Base-by-base conservation (phyloP, 2,797 vertebrate genomes). In the Hozukius guyotensis region DNA sequence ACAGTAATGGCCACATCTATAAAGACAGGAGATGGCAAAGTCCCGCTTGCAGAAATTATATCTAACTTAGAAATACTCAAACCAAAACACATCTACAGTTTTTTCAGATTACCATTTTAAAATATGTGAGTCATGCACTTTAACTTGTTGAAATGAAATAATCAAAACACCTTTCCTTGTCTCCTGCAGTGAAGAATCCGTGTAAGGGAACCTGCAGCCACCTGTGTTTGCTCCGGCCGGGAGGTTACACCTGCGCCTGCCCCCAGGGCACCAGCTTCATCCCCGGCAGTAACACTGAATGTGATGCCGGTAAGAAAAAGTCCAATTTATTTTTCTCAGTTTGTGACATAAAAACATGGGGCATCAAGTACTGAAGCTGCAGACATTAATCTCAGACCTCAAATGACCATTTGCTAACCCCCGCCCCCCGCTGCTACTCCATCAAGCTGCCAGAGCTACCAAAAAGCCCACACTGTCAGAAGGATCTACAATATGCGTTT, bases 181-280 rank as follows among this genome's bases (percentile, higher is more conserved):
- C 4, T 71, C 11, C 10, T 77, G 20, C 86, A 96, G 95, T 95
- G 81, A 94, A 78, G 42, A 95, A 90, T 86, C 95, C 94, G 1
- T 96, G 95, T 56, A 96, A 95, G 42, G 93, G 93, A 72, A 91
- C 72, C 34, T 96, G 95, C 80, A 96, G 95, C 82, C 95, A 96
- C 71, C 80, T 96, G 86, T 96, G 95, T 72, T 66, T 96, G 77
- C 91, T 96, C 16, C 84, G 95, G 8, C 95, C 95, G 0, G 85
- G 75, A 13, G 95, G 95, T 1, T 95, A 96, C 92, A 92, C 83
- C 75, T 96, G 95, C 12, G 94, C 93, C 88, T 96, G 95, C 46
- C 95, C 95, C 0, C 85, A 96, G 76, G 95, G 95, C 27, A 92
- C 92, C 75, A 49, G 29, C 84, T 91, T 96, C 20, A 2, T 91